Conservation (phyloP, 2,888 invertebrate genomes). For the Chaitophorus viminalis region DNA sequence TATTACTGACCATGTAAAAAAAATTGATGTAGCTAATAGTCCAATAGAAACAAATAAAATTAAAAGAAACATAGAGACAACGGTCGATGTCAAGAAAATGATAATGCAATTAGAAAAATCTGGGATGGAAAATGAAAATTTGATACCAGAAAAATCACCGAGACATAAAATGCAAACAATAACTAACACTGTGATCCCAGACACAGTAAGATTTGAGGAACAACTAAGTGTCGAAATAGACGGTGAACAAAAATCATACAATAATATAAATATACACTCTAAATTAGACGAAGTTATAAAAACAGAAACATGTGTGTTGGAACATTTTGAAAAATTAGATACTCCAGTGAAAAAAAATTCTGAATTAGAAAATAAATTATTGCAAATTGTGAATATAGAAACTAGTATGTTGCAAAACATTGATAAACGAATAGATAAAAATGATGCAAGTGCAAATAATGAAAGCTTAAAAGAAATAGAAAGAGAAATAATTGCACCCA, state of each 20-base stretch:
- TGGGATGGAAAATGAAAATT: neutral
- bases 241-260: neutral
- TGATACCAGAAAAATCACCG: neutral
- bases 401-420: conserved; percentile 61
- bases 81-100: conserved; percentile 38
- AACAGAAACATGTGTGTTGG: conserved; percentile 44
- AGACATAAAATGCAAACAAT: neutral
- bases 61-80: conserved; percentile 1
- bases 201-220: neutral
- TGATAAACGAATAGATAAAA: conserved; percentile 58
- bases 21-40: conserved; percentile 55
- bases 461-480: conserved; percentile 7
- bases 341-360: neutral
- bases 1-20: conserved; percentile 37
- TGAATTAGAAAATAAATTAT: conserved; percentile 57
- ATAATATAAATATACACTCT: conserved; percentile 23
- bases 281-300: conserved; percentile 55
- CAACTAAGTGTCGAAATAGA: neutral
- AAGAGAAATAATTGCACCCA: neutral
- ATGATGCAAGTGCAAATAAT: neutral
- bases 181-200: neutral
- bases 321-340: conserved; percentile 52
- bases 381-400: conserved; percentile 63
- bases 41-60: conserved; percentile 47
- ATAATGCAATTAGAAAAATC: conserved; percentile 46